phyloP scores from a whole-genome alignment of 2,113 vertebrate species.

The Herpetotheres cachinnans region DNA sequence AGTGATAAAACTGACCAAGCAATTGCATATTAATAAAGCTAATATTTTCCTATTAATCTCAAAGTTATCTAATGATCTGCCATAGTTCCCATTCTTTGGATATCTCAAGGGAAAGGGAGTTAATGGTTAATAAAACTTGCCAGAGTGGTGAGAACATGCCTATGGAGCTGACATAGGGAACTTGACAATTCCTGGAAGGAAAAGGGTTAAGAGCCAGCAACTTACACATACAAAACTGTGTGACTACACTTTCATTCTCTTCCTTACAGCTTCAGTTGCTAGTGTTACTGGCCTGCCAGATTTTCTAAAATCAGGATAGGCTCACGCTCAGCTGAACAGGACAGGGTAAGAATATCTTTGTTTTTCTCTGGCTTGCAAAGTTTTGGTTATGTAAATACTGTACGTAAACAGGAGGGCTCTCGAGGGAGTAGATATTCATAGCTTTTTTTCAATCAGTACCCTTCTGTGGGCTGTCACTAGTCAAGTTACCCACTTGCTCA shows the following conservation, averaged over 20 bases:
- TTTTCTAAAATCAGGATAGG: not conserved
- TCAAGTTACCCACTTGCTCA: not conserved
- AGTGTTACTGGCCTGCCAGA: constrained; percentile 9
- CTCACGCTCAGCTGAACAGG: not conserved
- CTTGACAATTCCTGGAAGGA: constrained; percentile 82
- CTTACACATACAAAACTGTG: constrained; percentile 49
- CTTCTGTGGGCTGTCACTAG: not conserved
- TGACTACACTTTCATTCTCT: constrained; percentile 59
- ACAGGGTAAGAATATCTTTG: not conserved
- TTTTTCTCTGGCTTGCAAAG: not conserved
- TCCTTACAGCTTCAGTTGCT: constrained; percentile 19
- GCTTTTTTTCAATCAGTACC: not conserved
- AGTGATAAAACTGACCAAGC: not conserved
- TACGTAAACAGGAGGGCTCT: not conserved
- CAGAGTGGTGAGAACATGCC: constrained; percentile 62
- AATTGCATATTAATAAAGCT: not conserved
- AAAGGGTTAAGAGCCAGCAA: constrained; percentile 82
- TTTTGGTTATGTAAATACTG: not conserved
- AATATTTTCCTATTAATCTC: not conserved
- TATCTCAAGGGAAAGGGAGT: constrained; percentile 17
- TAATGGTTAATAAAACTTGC: constrained; percentile 44
- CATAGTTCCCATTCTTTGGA: not conserved
- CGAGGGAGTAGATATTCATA: not conserved
- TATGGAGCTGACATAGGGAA: constrained; percentile 40
- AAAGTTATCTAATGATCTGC: not conserved